Percentiles rank a stretch among this genome's conserved stretches.
Conservation (phyloP, 2,888 invertebrate species). For the Polymixis flavicincta region DNA sequence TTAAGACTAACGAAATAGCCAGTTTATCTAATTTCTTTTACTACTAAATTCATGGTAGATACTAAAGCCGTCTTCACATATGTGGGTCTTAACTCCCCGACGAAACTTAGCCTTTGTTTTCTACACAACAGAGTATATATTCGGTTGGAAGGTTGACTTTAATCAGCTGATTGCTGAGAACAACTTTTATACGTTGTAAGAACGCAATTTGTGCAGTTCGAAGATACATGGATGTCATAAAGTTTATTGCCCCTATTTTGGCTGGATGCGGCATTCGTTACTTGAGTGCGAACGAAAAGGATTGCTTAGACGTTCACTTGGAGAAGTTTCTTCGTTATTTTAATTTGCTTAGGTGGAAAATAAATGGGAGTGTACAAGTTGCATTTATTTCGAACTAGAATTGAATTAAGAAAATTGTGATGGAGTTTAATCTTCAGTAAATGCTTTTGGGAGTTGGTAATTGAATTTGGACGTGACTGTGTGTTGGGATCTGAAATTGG, state of each 20-base stretch:
- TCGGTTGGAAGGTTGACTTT: slow-evolving; percentile 52
- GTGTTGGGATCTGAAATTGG: slow-evolving; percentile 29
- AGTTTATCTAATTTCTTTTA: slow-evolving; percentile 66
- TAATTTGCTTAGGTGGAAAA: slow-evolving; percentile 28
- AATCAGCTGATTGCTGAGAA: slow-evolving; percentile 70
- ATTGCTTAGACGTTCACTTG: slow-evolving; percentile 31
- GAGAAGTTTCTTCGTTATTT: slow-evolving; percentile 26
- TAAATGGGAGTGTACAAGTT: slow-evolving; percentile 20
- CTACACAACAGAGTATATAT: slow-evolving; percentile 34
- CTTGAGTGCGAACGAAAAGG: slow-evolving; percentile 33
- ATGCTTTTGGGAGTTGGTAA: slow-evolving; percentile 34
- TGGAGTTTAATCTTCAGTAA: slow-evolving; percentile 44
- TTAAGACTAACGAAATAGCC: slow-evolving; percentile 62
- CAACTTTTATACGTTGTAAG: slow-evolving; percentile 83
- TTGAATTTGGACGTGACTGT: slow-evolving; percentile 41
- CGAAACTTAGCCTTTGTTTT: slow-evolving; percentile 46
- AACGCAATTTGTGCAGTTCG: slow-evolving; percentile 79
- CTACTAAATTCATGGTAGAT: slow-evolving; percentile 64
- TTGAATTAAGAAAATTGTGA: slow-evolving; percentile 50
- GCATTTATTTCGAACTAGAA: slow-evolving; percentile 37
- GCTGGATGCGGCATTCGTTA: slow-evolving; percentile 61
- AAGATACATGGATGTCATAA: slow-evolving; percentile 69
- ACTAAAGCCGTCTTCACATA: slow-evolving; percentile 65
- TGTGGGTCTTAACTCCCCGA: slow-evolving; percentile 29
- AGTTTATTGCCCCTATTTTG: slow-evolving; percentile 64